A percentile compares a stretch with the other conserved stretches of the same genome.
phyloP scores from a whole-genome alignment of 1,140 invertebrate species.

The Rhagoletis pomonella region DNA sequence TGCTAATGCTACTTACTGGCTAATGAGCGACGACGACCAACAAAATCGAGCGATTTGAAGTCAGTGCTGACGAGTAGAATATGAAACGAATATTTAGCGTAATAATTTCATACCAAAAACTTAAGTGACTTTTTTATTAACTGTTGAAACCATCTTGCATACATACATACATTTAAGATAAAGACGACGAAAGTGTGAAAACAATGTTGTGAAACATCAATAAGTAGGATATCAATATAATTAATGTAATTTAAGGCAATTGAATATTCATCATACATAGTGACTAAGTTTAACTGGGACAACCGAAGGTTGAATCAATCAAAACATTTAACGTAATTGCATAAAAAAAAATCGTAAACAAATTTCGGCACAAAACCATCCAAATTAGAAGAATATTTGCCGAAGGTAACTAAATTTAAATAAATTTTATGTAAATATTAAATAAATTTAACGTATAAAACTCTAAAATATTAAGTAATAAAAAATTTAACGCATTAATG shows the following conservation, averaged over 20 bases:
- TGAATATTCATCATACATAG: background rate
- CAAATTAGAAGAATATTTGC: no score
- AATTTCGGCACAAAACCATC: no score
- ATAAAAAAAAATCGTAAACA: no score
- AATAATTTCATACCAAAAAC: background rate
- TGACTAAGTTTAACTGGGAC: background rate
- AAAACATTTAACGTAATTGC: no score
- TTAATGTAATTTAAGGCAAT: background rate
- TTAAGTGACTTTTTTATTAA: conserved; percentile 18
- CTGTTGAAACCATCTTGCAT: no score
- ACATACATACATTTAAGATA: background rate
- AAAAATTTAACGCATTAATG: no score
- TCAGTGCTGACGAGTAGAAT: background rate
- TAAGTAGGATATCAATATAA: conserved; percentile 49
- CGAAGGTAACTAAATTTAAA: no score
- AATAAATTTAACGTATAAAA: no score
- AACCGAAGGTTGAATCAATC: background rate
- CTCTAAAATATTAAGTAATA: no score
- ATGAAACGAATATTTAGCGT: background rate
- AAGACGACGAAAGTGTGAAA: background rate
- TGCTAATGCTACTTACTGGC: background rate
- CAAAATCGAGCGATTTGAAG: background rate
- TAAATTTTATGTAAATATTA: no score
- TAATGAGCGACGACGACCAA: background rate
- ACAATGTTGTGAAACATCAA: conserved; percentile 56